Evolutionary conservation across 2,113 vertebrate species (phyloP).

Genomic region (Artemisiospiza belli): DNA sequence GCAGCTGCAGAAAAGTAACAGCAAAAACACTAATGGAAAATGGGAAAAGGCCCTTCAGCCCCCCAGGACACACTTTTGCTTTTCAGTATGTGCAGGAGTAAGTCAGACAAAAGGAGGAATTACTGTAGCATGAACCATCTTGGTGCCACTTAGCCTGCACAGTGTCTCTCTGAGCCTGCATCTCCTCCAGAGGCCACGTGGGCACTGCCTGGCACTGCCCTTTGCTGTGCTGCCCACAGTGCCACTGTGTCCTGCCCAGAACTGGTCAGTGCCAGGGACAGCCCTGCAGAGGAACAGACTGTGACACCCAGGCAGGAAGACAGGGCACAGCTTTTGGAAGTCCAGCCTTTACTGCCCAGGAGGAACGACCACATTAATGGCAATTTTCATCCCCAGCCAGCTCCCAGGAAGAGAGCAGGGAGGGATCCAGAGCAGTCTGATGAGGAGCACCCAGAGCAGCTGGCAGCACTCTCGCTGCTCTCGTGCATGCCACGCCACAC

Average conservation of each 20-base stretch:
- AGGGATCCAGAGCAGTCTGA: neutral
- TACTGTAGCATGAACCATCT: slow-evolving; percentile 46
- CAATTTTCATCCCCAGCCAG: neutral
- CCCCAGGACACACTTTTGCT: slow-evolving; percentile 27
- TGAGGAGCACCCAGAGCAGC: neutral
- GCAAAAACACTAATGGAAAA: slow-evolving; percentile 25
- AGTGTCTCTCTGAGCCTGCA: neutral
- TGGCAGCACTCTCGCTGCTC: neutral
- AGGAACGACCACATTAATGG: neutral
- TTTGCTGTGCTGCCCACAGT: rapidly evolving
- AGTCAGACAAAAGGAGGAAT: slow-evolving; percentile 19
- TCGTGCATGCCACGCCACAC: rapidly evolving
- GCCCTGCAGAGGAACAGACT: rapidly evolving
- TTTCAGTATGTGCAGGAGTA: neutral
- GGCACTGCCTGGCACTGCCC: neutral
- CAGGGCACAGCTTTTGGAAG: rapidly evolving
- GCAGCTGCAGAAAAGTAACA: neutral
- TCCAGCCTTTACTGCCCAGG: neutral
- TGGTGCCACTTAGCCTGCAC: neutral
- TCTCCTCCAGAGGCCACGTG: neutral
- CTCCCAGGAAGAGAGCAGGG: neutral
- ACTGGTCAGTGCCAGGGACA: neutral
- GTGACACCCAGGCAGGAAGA: rapidly evolving
- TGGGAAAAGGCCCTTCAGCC: slow-evolving; percentile 30
- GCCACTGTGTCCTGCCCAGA: neutral